Conservation (phyloP, 2,888 invertebrate genomes). For the Euzetes globulus region DNA sequence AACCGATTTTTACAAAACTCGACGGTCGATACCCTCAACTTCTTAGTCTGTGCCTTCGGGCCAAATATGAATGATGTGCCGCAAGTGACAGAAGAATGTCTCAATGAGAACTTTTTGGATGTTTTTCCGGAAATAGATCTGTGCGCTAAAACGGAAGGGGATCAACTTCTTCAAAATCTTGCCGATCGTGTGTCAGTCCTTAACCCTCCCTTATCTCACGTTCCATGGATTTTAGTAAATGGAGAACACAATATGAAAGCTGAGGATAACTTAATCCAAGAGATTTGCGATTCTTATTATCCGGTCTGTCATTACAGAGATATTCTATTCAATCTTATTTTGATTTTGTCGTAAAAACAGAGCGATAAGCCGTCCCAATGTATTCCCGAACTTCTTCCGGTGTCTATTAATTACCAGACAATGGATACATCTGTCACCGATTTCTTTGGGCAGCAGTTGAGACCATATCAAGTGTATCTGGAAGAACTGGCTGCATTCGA, state of each 20-base stretch:
- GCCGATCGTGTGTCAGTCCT: background rate
- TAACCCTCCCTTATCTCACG: background rate
- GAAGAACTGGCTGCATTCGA: conserved; percentile 23
- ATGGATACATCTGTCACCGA: background rate
- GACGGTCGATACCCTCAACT: background rate
- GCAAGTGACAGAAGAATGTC: conserved; percentile 25
- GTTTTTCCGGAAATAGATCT: background rate
- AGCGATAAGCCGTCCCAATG: conserved; percentile 27
- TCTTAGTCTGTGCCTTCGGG: conserved; percentile 17
- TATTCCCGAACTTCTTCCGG: conserved; percentile 1
- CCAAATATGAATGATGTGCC: background rate
- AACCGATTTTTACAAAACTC: background rate
- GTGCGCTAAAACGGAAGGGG: background rate
- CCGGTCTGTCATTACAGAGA: background rate
- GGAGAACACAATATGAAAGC: conserved; percentile 21
- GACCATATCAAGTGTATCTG: background rate
- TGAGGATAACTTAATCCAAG: conserved; percentile 15
- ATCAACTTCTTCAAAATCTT: background rate
- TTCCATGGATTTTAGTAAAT: conserved; percentile 29
- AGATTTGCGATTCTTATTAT: conserved; percentile 32
- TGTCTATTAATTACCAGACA: conserved; percentile 28
- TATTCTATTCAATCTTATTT: background rate
- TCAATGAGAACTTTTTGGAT: conserved; percentile 19
- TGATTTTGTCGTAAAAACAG: background rate
- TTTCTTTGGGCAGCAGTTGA: conserved; percentile 18